Conservation (phyloP, 2,888 invertebrate species). For the Brachypalpus laphriformis region DNA sequence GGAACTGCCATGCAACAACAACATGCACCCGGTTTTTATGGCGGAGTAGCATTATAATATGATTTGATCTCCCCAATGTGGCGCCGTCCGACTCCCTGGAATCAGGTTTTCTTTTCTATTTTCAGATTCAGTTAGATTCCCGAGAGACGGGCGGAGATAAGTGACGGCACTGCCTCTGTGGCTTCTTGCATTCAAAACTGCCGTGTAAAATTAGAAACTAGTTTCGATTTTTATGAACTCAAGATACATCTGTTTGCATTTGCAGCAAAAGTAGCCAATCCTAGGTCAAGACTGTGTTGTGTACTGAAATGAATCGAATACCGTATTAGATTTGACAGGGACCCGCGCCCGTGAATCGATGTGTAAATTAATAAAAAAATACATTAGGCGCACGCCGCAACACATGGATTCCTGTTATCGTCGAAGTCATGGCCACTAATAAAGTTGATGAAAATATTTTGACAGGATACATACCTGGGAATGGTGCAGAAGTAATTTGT, state of each 20-base stretch:
- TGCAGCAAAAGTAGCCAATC: constrained; percentile 35
- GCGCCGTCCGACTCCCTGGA: constrained; percentile 49
- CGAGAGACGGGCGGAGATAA: constrained; percentile 50
- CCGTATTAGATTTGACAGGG: constrained; percentile 51
- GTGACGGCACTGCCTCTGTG: constrained; percentile 19
- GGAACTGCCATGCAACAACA: background rate
- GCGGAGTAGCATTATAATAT: constrained; percentile 5
- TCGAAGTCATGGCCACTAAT: constrained; percentile 34
- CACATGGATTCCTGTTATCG: constrained; percentile 26
- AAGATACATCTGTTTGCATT: constrained; percentile 33
- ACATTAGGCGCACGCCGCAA: constrained; percentile 15
- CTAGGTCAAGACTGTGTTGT: constrained; percentile 52
- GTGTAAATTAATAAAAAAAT: constrained; percentile 57
- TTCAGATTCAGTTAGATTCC: constrained; percentile 51
- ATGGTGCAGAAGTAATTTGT: constrained; percentile 54
- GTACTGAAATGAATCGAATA: constrained; percentile 60
- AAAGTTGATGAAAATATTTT: constrained; percentile 71
- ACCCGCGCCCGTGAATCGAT: constrained; percentile 9
- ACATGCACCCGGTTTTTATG: constrained; percentile 18
- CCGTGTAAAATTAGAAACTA: constrained; percentile 48
- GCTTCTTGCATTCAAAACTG: constrained; percentile 48
- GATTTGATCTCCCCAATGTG: constrained; percentile 55
- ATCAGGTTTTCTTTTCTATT: constrained; percentile 66
- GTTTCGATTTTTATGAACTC: constrained; percentile 37
- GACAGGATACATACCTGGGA: constrained; percentile 58